Evolutionary conservation across 1,140 invertebrate species (phyloP), one percentile per base, ranked within the genome.

Genomic region (Drosophila grimshawi): DNA sequence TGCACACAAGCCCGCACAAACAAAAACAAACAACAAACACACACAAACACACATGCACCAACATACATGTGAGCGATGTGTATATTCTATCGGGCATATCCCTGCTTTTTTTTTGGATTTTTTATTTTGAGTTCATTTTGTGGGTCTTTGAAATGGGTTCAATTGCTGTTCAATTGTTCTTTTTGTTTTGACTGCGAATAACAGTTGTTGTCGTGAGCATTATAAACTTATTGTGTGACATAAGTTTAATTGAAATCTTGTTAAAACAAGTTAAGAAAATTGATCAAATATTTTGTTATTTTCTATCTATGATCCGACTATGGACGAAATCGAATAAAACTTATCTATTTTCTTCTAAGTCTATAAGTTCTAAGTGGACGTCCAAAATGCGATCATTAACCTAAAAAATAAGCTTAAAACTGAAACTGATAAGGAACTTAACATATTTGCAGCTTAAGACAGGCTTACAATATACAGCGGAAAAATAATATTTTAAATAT

Each of bases 101-200:
- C 35, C 6, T 11, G 32, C 39, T 39, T 27, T 37, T 3, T 29
- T 35, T 57, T 33, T 35, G 37, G 52, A 49, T 57, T 61, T 57
- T 51, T 45, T 62, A 70, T 75, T 83, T 65, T 39, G 68, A 45
- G n/a, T 43, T 32, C 3, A 57, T 76, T 30, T 75, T 57, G 43
- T 48, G 37, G 8, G 35, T 52, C 7, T 46, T 45, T 46, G 7
- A 64, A 63, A 46, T 10, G 11, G 7, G 10, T 63, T 74, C 41
- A 76, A 72, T 67, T 76, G 30, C 48, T 49, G 8, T 52, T n/a
- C 64, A 74, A 88, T 86, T 80, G 69, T 59, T 46, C 55, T 74
- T 53, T 78, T 75, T 81, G 61, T 80, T 77, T 57, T 53, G 46
- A 59, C 30, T 48, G 4, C 11, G 43, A 11, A 3, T 45, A 45